These are phyloP conservation scores for Cairina moschata DNA, from an alignment of 2,113 vertebrate species.

Conservation along the genomic window DNA sequence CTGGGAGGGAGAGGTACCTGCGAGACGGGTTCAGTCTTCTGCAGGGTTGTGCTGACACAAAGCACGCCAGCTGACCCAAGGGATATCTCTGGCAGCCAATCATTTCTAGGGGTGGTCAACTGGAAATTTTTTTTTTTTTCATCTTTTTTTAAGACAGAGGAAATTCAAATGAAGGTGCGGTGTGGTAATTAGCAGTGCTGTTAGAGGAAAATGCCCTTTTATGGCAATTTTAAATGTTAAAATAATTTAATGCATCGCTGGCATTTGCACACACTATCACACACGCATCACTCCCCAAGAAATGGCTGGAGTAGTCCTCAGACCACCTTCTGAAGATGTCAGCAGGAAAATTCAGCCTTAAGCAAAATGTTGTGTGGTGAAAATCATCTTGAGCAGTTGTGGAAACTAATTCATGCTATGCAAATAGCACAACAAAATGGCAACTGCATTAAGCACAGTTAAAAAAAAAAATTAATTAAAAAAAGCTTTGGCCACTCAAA, in stretches of 20 bases:
- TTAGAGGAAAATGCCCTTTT: background rate
- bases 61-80: accelerated
- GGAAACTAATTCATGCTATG: background rate
- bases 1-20: background rate
- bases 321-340: background rate
- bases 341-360: background rate
- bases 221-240: background rate
- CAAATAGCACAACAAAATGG: background rate
- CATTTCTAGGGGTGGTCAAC: background rate
- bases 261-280: background rate
- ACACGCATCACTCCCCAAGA: background rate
- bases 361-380: background rate
- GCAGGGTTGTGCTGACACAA: background rate
- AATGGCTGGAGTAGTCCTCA: background rate
- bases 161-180: background rate
- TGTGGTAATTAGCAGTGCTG: background rate
- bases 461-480: background rate
- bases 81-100: background rate
- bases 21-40: background rate
- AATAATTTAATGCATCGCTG: background rate
- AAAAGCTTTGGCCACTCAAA: background rate
- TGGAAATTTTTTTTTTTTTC: background rate
- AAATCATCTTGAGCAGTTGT: background rate
- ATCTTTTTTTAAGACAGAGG: background rate
- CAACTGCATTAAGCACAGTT: background rate